phyloP scores from a whole-genome alignment of 2,797 vertebrate species.

The Rousettus madagascariensis region DNA sequence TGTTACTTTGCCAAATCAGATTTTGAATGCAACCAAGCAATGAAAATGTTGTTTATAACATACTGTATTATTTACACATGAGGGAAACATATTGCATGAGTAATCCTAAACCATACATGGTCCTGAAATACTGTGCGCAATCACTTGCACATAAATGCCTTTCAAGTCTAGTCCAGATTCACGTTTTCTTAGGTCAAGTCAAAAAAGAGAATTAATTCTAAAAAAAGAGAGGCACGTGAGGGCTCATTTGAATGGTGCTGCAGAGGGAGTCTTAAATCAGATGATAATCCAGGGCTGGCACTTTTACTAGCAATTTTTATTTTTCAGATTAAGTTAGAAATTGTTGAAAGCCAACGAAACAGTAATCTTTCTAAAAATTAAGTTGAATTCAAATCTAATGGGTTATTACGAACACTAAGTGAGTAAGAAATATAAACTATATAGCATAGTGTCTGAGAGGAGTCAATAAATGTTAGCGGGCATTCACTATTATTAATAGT shows the following conservation, averaged over 20 bases:
- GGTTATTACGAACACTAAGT: not conserved
- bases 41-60: not conserved
- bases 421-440: not conserved
- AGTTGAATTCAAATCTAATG: constrained; percentile 8
- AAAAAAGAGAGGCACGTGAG: not conserved
- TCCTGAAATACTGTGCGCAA: not conserved
- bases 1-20: not conserved
- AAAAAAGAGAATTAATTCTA: constrained; percentile 28
- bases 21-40: constrained; percentile 33
- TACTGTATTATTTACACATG: not conserved
- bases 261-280: not conserved
- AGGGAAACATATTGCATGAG: not conserved
- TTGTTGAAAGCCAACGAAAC: constrained; percentile 37
- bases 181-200: not conserved
- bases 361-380: constrained; percentile 35
- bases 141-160: not conserved
- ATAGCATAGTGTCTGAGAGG: not conserved
- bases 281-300: not conserved
- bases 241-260: not conserved
- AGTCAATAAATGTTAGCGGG: constrained; percentile 2
- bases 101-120: not conserved
- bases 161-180: not conserved
- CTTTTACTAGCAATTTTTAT: not conserved
- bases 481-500: constrained; percentile 26
- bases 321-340: constrained; percentile 35